Base-by-base conservation (phyloP, 2,797 vertebrate species). In the Lithobates pipiens region DNA sequence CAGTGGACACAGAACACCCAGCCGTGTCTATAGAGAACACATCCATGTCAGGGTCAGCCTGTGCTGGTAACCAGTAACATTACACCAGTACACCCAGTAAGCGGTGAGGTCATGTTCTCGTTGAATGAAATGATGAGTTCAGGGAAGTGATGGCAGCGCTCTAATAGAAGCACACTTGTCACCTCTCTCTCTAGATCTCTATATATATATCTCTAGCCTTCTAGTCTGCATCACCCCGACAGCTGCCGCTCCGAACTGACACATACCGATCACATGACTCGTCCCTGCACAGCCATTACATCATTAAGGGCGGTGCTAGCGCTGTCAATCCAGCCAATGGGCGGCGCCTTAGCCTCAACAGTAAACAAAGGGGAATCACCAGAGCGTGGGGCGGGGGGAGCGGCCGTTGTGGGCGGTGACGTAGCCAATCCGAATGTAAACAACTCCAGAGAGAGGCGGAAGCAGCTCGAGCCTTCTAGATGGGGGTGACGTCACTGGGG, bases 401-500 rank as follows among this genome's bases (percentile, higher is more conserved):
- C 21, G 27, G 4, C 3, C 79, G 44, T 18, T 32, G 44, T 75
- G 61, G 75, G 65, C 25, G 77, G 50, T 86, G 79, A 86, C 85
- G 85, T 68, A 7, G 13, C 23, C 25, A 13, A 3, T 1, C 7
- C 8, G 15, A 36, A 67, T 68, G 85, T 82, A 86, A 86, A 86
- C 85, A 86, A 82, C 23, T n/a, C 36, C 10, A 10, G 34, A 57
- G 80, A 5, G 21, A 42, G 32, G 8, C 50, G 16, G 80, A 42
- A 68, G 4, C 18, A 3, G 25, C 85, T 72, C 3, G 85, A 72
- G 16, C 1, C 46, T 86, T 86, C 73, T 85, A 44, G 69, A 86
- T 69, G 11, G 63, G 11, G 4, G n/a, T 85, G 67, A 85, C 77
- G 77, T 76, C 77, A 80, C 6, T 2, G 25, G 21, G 63, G 76